Conservation (phyloP, 2,888 invertebrate genomes). For the Drosophila lutescens region DNA sequence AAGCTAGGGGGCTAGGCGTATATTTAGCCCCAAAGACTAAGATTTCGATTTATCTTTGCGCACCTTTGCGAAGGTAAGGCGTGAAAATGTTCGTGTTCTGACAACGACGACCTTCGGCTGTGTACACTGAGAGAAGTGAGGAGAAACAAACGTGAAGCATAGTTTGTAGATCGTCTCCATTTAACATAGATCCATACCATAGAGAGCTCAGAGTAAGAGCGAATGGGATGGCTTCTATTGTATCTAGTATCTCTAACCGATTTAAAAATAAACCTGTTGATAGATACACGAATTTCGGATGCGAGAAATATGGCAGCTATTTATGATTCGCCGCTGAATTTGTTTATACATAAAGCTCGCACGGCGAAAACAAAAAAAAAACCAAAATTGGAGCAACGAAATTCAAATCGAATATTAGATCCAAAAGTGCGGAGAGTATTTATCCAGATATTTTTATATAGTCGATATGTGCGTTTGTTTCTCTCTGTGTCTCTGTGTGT, state of each 20-base stretch:
- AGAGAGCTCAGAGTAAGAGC: neutral
- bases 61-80: constrained; percentile 41
- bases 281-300: constrained; percentile 32
- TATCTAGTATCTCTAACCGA: constrained; percentile 37
- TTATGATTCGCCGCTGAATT: constrained; percentile 17
- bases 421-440: constrained; percentile 14
- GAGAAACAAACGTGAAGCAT: neutral
- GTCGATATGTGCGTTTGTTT: constrained; percentile 6
- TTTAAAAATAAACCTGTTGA: constrained; percentile 46
- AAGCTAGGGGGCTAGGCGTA: constrained; percentile 19
- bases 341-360: constrained; percentile 13
- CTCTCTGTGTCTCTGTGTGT: neutral
- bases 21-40: constrained; percentile 17
- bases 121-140: constrained; percentile 1
- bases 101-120: constrained; percentile 39
- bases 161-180: constrained; percentile 9
- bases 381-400: neutral
- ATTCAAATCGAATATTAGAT: constrained; percentile 8
- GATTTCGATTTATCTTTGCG: constrained; percentile 14
- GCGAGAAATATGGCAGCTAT: constrained; percentile 26
- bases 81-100: constrained; percentile 25
- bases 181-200: constrained; percentile 1
- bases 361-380: neutral
- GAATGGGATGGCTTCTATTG: constrained; percentile 20
- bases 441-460: constrained; percentile 29